Base-by-base conservation (phyloP, 2,797 vertebrate genomes). In the Coilia nasus region DNA sequence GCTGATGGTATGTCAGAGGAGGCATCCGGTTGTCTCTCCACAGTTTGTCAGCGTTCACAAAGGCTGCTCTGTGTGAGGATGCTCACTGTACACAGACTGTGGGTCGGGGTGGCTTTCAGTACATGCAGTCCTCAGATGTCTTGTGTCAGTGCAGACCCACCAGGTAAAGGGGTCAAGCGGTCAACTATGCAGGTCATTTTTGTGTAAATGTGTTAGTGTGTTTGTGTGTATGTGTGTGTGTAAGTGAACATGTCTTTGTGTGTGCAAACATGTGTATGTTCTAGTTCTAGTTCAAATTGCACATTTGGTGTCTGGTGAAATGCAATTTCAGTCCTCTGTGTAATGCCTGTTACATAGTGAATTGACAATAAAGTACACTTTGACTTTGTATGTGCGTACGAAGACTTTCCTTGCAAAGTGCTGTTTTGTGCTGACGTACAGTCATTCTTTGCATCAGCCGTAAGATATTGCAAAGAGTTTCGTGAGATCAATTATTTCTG, bases 11-110 rank as follows among this genome's bases (percentile, higher is more conserved):
- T 88, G 88, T 89, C 87, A 17, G 57, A 21, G 57, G 17, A 11
- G 82, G 85, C 88, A 87, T 87, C 86, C 64, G 85, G 82, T 82
- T 86, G 88, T 87, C 87, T 87, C 84, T 83, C 87, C 82, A 82
- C 25, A 83, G 82, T 86, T 83, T 81, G 17, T 83, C 83, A 28
- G 81, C 15, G n/a, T 82, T 87, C 5, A 91, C 91, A 91, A 87
- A 89, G 80, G 88, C 44, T 17, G 5, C 83, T 86, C 46, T 25
- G 83, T 89, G 85, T 56, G 82, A 47, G 41, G 35, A 83, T 57
- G 82, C 50, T 75, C 71, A 19, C 71, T 78, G 14, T 62, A 87
- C 84, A 57, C 81, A 82, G 87, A 88, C 81, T 31, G 81, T 86
- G 85, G 12, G 67, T 59, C 84, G 90, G 87, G 88, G 89, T 82